Base-by-base conservation (phyloP, 2,888 invertebrate genomes). In the Axea sp. region DNA sequence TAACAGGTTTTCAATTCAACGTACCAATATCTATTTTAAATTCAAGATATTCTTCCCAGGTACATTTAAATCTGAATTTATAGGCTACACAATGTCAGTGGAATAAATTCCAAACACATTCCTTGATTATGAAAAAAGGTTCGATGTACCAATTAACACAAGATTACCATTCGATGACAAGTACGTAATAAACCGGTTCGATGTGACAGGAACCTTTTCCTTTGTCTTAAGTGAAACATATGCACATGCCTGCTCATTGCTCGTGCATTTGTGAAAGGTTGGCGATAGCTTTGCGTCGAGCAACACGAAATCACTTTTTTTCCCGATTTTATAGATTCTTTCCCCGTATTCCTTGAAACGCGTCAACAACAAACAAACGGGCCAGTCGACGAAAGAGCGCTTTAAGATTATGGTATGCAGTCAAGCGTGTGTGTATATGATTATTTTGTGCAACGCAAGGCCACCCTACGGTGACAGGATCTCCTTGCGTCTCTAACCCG, bases 391-490 rank as follows among this genome's bases (percentile, higher is more conserved):
- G 45, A 67, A 62, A 69, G 31, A 65, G 43, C 31, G 69, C 57
- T 60, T 64, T 55, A 60, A 57, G 55, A 69, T 73, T 73, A 82
- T 81, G 83, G 83, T 84, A 84, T 84, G 84, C 83, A 82, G 83
- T 81, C 83, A 84, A 82, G 81, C 81, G 80, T 81, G 53, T 53
- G 82, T 80, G 60, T 82, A 77, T 83, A 82, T 83, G 83, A 84
- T 85, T 82, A 83, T 83, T 84, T 84, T 78, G 81, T 81, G 81
- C 81, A 78, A 60, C 77, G 79, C 83, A 83, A 84, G 83, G 85
- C 82, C 84, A 83, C 82, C 83, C 81, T 80, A 80, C 74, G 80
- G 80, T 82, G 82, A 85, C 83, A 81, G 82, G 80, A 79, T 78
- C 81, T 75, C 78, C 77, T 68, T 69, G 75, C 76, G 78, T 80